A percentile compares a stretch with the other conserved stretches of the same genome.
phyloP scores from a whole-genome alignment of 2,888 invertebrate genomes.

The Drosophila kambysellisi region DNA sequence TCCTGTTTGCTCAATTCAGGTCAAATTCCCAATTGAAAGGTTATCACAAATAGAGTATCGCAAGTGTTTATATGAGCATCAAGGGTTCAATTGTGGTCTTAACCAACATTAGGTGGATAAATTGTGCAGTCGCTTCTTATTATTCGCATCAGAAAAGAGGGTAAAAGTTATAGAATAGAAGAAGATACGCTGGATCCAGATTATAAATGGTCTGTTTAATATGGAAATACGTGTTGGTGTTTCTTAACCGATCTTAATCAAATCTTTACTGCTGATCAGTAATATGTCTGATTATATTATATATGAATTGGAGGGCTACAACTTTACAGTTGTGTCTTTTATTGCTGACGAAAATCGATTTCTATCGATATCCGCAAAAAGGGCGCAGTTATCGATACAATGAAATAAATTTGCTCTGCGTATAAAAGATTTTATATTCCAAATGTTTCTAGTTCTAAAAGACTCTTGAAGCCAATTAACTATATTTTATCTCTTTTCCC shows the following conservation, averaged over 20 bases:
- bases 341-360: background rate
- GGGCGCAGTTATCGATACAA: background rate
- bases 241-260: background rate
- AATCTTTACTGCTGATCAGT: background rate
- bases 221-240: background rate
- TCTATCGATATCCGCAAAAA: background rate
- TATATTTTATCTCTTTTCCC: background rate
- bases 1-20: slow-evolving; percentile 56
- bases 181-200: background rate
- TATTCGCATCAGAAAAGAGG: background rate
- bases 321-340: background rate
- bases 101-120: background rate
- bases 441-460: accelerated
- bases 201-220: background rate
- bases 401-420: background rate
- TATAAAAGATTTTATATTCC: background rate
- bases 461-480: no score
- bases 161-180: background rate
- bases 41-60: background rate
- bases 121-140: background rate
- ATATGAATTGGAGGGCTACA: background rate
- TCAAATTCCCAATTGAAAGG: slow-evolving; percentile 36
- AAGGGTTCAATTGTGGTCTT: background rate
- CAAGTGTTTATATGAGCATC: background rate
- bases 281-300: background rate